Base-by-base conservation (phyloP, 2,113 vertebrate genomes). In the Barnardius zonarius region DNA sequence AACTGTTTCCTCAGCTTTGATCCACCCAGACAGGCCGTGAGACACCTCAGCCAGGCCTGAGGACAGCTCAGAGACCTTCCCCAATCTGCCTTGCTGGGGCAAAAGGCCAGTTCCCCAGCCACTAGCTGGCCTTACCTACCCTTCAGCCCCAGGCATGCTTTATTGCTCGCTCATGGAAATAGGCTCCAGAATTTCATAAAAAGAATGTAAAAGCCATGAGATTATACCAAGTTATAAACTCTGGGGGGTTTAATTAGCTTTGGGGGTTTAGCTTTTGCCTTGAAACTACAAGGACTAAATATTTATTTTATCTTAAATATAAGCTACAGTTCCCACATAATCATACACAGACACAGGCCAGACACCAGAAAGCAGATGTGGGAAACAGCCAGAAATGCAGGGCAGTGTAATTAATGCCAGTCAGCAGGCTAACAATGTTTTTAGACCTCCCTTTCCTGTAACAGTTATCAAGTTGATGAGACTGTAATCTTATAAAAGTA, bases 241-340 rank as follows among this genome's bases (percentile, higher is more conserved):
- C 23, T 2, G 5, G 7, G 17, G 24, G 46, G 85, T 93, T 73
- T 39, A 73, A 62, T 76, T 80, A 62, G 6, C 8, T 72, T 79
- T 76, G 19, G 30, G 39, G 49, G 16, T 30, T 80, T 88, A 67
- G 35, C 8, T 90, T 88, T 90, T 81, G 33, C 72, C 54, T 59
- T 77, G 63, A 63, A 90, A 88, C 39, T 30, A 43, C 39, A 63
- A 67, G 37, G 75, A 33, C 13, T 35, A 83, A 90, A 66, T 92
- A 85, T 70, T 95, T 92, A 61, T 92, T 94, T 93, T 92, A 35
- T 83, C 75, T 81, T 59, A 80, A 94, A 90, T 90, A 79, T 59
- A 93, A 78, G 48, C n/a, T 78, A 8, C 39, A 28, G 6, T 90
- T 94, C 64, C 76, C 76, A 83, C 72, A 83, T 81, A 90, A 86